Percentiles rank a stretch among this genome's conserved stretches.
Conservation (phyloP, 1,140 invertebrate species). For the Drosophila erecta region DNA sequence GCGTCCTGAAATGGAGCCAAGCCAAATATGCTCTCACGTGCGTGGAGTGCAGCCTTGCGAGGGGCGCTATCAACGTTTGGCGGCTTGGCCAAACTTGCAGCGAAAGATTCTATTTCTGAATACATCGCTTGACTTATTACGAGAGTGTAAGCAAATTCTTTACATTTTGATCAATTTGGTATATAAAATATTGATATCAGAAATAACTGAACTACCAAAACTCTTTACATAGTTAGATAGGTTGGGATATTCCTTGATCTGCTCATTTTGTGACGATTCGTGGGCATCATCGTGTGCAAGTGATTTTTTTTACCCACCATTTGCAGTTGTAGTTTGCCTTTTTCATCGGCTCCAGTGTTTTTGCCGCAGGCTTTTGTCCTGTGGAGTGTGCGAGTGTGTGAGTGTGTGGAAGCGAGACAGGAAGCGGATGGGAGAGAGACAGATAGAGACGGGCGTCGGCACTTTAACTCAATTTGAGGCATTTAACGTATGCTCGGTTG, state of each 20-base stretch:
- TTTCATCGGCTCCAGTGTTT: conserved; percentile 10
- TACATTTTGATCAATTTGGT: too few relatives aligned
- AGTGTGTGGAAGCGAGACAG: not conserved
- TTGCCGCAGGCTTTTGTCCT: conserved; percentile 69
- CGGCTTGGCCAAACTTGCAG: too few relatives aligned
- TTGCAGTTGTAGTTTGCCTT: conserved; percentile 39
- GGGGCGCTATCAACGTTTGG: not conserved
- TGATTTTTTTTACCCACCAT: conserved; percentile 33
- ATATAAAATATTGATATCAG: too few relatives aligned
- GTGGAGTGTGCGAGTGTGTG: not conserved
- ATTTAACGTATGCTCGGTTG: conserved; percentile 84
- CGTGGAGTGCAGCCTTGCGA: conserved; percentile 11
- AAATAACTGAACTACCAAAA: too few relatives aligned
- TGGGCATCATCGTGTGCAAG: conserved; percentile 20
- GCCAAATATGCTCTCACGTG: conserved; percentile 51
- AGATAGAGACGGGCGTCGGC: conserved; percentile 59
- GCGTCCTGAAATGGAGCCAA: conserved; percentile 52
- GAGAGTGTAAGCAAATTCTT: too few relatives aligned
- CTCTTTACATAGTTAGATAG: too few relatives aligned
- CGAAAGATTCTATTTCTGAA: too few relatives aligned
- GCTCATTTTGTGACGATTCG: not conserved
- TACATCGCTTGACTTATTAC: too few relatives aligned
- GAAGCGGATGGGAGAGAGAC: not conserved
- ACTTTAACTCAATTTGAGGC: conserved; percentile 84
- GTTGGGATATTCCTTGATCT: not conserved